Evolutionary conservation across 1,140 invertebrate genomes (phyloP), one percentile per base, ranked within the genome.

Genomic region (Rhyzopertha dominica): DNA sequence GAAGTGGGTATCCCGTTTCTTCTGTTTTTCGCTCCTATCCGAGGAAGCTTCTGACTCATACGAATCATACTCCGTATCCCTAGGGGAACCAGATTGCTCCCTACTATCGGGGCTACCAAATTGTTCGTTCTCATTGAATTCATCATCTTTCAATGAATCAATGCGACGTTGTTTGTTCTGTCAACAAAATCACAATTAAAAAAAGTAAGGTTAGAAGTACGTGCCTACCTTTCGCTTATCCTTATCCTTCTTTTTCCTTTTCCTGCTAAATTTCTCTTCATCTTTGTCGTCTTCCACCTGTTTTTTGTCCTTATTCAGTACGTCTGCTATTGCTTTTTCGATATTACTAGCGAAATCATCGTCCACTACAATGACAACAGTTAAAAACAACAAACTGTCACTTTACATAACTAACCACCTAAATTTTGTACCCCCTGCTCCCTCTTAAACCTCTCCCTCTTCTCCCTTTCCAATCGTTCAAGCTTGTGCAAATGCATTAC

Each of bases 331-430:
- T 17, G 82, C 79, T 64, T 85, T 85, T 58, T 87, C 83, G 51
- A 87, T 80, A 63, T 80, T 81, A 17, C 78, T 77, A 26, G 83
- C 84, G 70, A 82, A 85, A 68, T 87, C 84, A 56, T 85, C 84
- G 56, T 77, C 73, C 14, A 68, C 24, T 62, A 51, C 62, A 61
- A 31, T 51, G n/a, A 46, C 24, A 13, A 46, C 48, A 47, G 13
- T 40, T 35, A 36, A 30, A 52, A 49, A 35, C 35, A 12, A 38
- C 10, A 32, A 32, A 32, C 10, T 32, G 5, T 8, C 5, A 12
- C 5, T 32, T 7, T 23, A 23, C 20, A 22, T n/a, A 38, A 2
- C 17, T n/a, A 22, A 22, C 9, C n/a, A 50, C 32, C 36, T 23
- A 35, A 35, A 10, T 30, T 16, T 24, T 43, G 36, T 9, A 49